phyloP scores from a whole-genome alignment of 2,113 vertebrate genomes.

The human region GRCh38 chr18:9391001-9391500 shows the following conservation, averaged over 20 bases:
- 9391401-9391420: background rate
- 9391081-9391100: background rate
- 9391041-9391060: background rate
- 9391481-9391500: background rate
- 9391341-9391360: background rate
- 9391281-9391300: background rate
- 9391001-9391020: no score
- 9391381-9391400: background rate
- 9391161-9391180: background rate
- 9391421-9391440: background rate
- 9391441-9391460: background rate
- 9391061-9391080: background rate
- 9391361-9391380: background rate
- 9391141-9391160: background rate
- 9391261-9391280: background rate
- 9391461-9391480: background rate
- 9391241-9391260: background rate
- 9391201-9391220: background rate
- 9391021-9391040: background rate
- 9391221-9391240: background rate
- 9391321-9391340: background rate
- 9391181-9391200: background rate
- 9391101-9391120: background rate
- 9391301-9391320: background rate
- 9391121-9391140: background rate